Evolutionary conservation across 53 echinoderm and acorn worm species (phyloP).

Genomic region (Henricia sp.): DNA sequence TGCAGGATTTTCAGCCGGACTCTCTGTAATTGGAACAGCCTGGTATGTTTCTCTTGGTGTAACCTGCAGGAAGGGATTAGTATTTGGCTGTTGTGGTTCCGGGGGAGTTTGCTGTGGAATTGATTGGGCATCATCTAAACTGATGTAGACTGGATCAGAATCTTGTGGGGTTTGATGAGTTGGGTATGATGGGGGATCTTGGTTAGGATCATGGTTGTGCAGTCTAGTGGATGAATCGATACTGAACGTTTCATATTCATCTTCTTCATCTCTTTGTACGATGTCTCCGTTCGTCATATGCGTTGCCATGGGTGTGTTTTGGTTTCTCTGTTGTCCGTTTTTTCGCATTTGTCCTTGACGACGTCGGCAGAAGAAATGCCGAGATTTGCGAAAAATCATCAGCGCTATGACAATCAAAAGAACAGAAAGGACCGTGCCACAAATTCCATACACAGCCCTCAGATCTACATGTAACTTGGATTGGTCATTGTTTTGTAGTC

Average conservation of each 20-base stretch:
- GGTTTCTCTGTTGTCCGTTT: background rate
- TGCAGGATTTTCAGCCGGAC: background rate
- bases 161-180: background rate
- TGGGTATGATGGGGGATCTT: too few relatives aligned
- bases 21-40: background rate
- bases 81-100: background rate
- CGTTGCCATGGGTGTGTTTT: background rate
- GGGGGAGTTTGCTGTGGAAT: slow-evolving; percentile 5
- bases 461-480: too few relatives aligned
- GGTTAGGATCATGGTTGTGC: too few relatives aligned
- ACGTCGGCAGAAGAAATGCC: background rate
- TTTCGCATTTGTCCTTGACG: background rate
- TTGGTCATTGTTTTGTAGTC: too few relatives aligned
- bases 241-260: too few relatives aligned
- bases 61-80: background rate
- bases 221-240: too few relatives aligned
- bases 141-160: background rate
- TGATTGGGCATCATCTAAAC: background rate
- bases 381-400: slow-evolving; percentile 1
- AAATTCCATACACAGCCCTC: background rate
- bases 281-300: background rate
- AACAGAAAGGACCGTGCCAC: background rate
- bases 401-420: background rate
- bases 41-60: background rate
- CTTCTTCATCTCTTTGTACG: too few relatives aligned